These are phyloP conservation scores for Perizoma affinitatum DNA, from an alignment of 2,888 invertebrate species.

Conservation along the genomic window DNA sequence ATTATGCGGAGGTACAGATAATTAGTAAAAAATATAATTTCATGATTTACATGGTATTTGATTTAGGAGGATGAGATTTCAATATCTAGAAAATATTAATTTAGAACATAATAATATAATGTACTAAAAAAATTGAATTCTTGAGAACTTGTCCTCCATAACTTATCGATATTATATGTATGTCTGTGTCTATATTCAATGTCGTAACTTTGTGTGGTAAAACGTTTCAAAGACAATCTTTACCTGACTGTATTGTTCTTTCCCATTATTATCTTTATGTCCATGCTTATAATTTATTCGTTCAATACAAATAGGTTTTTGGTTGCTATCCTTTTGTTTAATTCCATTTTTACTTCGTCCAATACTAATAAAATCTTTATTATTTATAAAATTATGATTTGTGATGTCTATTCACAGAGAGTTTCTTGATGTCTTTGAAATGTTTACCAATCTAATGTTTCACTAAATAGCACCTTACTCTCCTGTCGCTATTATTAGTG, in stretches of 20 bases:
- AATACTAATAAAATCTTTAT: neutral
- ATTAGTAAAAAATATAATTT: no score
- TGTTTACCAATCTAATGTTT: conserved; percentile 61
- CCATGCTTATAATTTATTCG: no score
- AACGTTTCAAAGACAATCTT: conserved; percentile 51
- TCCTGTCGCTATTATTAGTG: conserved; percentile 79
- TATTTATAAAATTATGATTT: conserved; percentile 1
- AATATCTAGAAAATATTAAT: neutral
- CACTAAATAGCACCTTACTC: conserved; percentile 77
- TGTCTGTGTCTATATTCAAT: conserved; percentile 60
- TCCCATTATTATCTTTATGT: neutral
- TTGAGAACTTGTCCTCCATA: conserved; percentile 47
- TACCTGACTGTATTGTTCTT: neutral
- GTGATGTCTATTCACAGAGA: no score
- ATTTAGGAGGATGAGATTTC: conserved; percentile 46
- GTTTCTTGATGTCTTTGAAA: conserved; percentile 39
- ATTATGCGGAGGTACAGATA: conserved; percentile 96
- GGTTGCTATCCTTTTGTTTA: no score
- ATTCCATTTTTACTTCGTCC: neutral
- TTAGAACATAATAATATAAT: no score
- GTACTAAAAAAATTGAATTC: neutral
- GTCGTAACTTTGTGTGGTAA: conserved; percentile 64
- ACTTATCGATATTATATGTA: conserved; percentile 37
- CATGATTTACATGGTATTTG: neutral
- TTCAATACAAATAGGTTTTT: no score